Evolutionary conservation across 2,888 invertebrate species (phyloP).

Genomic region (Venusia cambrica): DNA sequence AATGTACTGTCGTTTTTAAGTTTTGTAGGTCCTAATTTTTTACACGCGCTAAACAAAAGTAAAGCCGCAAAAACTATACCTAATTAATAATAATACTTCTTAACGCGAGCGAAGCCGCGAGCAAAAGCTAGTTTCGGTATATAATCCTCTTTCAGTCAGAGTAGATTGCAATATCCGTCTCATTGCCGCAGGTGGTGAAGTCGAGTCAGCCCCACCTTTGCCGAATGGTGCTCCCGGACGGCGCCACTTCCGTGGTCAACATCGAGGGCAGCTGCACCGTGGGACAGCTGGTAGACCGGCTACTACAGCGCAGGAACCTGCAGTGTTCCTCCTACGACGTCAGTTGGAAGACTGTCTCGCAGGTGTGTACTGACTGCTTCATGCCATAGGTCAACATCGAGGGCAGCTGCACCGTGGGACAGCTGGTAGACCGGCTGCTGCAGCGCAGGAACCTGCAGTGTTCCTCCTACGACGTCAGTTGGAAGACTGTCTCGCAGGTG

Average conservation of each 20-base stretch:
- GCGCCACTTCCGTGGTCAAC: constrained; percentile 95
- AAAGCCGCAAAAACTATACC: too few species aligned
- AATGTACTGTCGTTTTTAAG: too few species aligned
- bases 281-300: constrained; percentile 87
- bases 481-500: constrained; percentile 58
- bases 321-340: constrained; percentile 92
- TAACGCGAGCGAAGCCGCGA: too few species aligned
- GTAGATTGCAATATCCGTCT: too few species aligned
- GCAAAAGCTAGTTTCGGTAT: too few species aligned
- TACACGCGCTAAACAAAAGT: too few species aligned
- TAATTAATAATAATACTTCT: too few species aligned
- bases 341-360: constrained; percentile 66
- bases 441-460: constrained; percentile 91
- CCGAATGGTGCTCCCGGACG: constrained; percentile 93
- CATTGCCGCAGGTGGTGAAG: constrained; percentile 61
- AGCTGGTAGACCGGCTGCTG: constrained; percentile 89
- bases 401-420: constrained; percentile 86
- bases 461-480: constrained; percentile 90
- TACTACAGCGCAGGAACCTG: constrained; percentile 92
- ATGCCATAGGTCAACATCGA: constrained; percentile 95
- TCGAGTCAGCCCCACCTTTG: constrained; percentile 79
- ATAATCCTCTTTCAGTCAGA: too few species aligned
- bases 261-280: constrained; percentile 89
- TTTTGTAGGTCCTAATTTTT: too few species aligned
- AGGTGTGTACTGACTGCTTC: constrained; percentile 87